These are phyloP conservation scores for Leptinotarsa peninsularis DNA, from an alignment of 2,888 invertebrate species.

Conservation along the genomic window DNA sequence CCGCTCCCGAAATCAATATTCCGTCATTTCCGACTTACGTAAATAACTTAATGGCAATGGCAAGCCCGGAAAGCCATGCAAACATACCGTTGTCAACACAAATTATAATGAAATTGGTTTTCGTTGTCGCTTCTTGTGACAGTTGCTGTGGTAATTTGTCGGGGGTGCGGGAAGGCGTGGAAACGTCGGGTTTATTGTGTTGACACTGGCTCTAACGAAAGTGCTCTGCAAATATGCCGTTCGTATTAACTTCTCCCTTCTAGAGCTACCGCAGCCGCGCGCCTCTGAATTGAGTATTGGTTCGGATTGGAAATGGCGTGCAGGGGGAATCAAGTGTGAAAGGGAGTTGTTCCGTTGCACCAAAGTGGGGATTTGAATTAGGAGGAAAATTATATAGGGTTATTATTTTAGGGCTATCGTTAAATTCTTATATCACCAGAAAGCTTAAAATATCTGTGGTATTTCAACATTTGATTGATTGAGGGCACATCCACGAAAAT, in stretches of 20 bases:
- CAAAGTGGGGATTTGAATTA: too few species aligned
- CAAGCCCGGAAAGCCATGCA: constrained; percentile 14
- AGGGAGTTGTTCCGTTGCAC: background rate
- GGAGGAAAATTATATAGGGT: too few species aligned
- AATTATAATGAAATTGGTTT: constrained; percentile 42
- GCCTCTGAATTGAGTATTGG: background rate
- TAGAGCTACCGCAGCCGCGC: constrained; percentile 18
- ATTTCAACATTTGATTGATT: too few species aligned
- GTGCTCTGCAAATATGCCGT: constrained; percentile 64
- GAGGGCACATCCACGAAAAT: too few species aligned
- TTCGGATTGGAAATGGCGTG: constrained; percentile 11
- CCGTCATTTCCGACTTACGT: constrained; percentile 23
- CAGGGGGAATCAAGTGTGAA: background rate
- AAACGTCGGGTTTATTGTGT: constrained; percentile 61
- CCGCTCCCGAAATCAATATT: constrained; percentile 21
- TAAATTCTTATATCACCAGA: too few species aligned
- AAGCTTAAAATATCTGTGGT: too few species aligned
- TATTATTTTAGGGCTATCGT: too few species aligned
- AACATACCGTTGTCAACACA: constrained; percentile 24
- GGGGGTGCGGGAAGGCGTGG: constrained; percentile 45
- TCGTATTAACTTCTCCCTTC: constrained; percentile 56
- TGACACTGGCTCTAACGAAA: constrained; percentile 56
- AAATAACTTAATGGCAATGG: constrained; percentile 25
- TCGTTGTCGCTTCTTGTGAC: constrained; percentile 53
- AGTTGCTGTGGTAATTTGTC: constrained; percentile 43